Percentiles rank a stretch among this genome's conserved stretches.
These are phyloP conservation scores for Ancistrus triradiatus DNA, from an alignment of 2,113 vertebrate genomes.

Conservation along the genomic window DNA sequence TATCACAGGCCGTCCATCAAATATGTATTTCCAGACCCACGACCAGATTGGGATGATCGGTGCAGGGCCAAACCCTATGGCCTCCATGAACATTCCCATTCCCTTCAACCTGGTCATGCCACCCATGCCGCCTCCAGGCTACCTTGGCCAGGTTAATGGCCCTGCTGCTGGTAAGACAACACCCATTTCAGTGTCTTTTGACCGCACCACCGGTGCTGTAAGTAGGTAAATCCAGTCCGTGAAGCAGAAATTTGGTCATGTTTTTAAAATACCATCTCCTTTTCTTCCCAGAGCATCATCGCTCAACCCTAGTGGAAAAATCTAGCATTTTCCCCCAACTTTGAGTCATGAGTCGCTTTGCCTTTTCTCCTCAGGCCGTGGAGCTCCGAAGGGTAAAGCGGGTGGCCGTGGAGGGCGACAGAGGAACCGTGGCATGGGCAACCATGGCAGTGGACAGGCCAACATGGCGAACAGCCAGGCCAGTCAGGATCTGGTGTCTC, in stretches of 20 bases:
- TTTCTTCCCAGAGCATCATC: too few species aligned
- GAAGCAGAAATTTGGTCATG: too few species aligned
- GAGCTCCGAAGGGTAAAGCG: slow-evolving; percentile 81
- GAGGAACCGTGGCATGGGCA: slow-evolving; percentile 81
- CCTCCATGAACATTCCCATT: slow-evolving; percentile 94
- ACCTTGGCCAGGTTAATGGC: slow-evolving; percentile 89
- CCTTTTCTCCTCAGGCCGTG: slow-evolving; percentile 73
- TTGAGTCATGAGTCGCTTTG: not conserved
- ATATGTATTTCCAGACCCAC: slow-evolving; percentile 98
- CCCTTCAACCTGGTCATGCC: slow-evolving; percentile 98
- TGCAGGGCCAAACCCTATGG: slow-evolving; percentile 83
- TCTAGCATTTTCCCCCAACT: too few species aligned
- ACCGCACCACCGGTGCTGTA: too few species aligned
- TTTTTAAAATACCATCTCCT: too few species aligned
- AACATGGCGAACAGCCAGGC: slow-evolving; percentile 86
- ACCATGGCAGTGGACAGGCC: slow-evolving; percentile 77
- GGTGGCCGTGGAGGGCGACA: slow-evolving; percentile 84
- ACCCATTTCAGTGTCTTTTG: too few species aligned
- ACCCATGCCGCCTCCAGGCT: slow-evolving; percentile 89
- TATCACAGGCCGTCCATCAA: slow-evolving; percentile 82
- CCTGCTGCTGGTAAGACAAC: slow-evolving; percentile 81
- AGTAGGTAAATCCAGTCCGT: too few species aligned
- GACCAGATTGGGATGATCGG: slow-evolving; percentile 99
- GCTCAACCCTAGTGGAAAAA: too few species aligned
- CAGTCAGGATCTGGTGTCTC: slow-evolving; percentile 91